Base-by-base conservation (phyloP, 2,797 vertebrate species). In the Pangasius djambal region DNA sequence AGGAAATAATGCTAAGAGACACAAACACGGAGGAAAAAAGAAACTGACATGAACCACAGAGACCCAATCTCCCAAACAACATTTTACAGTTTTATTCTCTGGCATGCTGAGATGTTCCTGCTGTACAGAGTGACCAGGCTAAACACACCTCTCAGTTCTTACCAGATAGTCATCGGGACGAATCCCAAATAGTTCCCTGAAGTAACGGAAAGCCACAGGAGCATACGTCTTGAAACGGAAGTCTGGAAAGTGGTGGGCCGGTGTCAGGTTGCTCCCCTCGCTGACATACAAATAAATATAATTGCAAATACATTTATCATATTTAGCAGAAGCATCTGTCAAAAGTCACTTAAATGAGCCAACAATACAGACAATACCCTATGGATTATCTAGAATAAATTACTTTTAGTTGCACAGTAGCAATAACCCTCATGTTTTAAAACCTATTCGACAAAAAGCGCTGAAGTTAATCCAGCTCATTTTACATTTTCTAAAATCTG, bases 151-250 rank as follows among this genome's bases (percentile, higher is more conserved):
- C 63, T 50, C 34, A 65, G 40, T 52, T 90, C 93, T 94, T 91
- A 98, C 97, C 96, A 98, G 93, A 94, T 98, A 98, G 90, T 98
- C 97, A 6, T 98, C 97, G 0, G 97, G 97, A 82, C 97, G 95
- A 93, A 98, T 98, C 81, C 97, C 97, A 7, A 98, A 98, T 83
- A 98, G 97, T 67, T 98, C 97, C 90, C 97, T 95, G 94, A 98
- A 98, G 92, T 98, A 98, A 4, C 97, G 97, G 89, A 98, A 98
- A 90, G 97, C 97, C 9, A 98, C 97, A 0, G 97, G 97, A 0
- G 97, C 97, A 0, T 98, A 97, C 0, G 97, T 98, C 95, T 98
- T 98, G 94, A 98, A 98, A 82, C 97, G 95, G 95, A 98, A 98
- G 95, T 98, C 97, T 0, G 97, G 97, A 20, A 96, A 98, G 92